These are phyloP conservation scores for Mythimna pallens DNA, from an alignment of 2,888 invertebrate genomes.

Conservation along the genomic window DNA sequence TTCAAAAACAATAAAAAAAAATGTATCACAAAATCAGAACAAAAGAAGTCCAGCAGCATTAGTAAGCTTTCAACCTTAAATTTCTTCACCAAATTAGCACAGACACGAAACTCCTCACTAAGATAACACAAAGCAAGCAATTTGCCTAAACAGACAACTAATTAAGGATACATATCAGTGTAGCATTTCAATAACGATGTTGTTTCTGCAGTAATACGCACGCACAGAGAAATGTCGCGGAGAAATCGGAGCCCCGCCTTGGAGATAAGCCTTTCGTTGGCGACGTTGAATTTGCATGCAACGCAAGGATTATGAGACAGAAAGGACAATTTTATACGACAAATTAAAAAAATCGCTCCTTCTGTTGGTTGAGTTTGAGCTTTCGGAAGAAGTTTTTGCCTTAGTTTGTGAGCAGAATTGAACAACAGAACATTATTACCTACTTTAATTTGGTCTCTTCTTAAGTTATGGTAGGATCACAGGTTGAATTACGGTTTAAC, in stretches of 20 bases:
- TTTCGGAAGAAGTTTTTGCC: too few relatives aligned
- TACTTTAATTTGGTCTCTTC: too few relatives aligned
- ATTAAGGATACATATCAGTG: constrained; percentile 58
- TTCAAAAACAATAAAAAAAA: neutral
- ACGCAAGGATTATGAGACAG: constrained; percentile 64
- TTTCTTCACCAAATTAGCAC: constrained; percentile 24
- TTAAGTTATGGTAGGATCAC: too few relatives aligned
- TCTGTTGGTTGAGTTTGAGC: too few relatives aligned
- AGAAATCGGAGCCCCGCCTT: constrained; percentile 72
- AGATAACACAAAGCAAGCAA: constrained; percentile 52
- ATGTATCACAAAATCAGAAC: neutral
- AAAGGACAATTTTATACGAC: constrained; percentile 14
- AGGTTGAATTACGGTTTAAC: too few relatives aligned
- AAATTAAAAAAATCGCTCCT: neutral
- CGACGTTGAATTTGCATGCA: constrained; percentile 80
- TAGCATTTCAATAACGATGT: constrained; percentile 57
- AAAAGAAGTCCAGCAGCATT: neutral
- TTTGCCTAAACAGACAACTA: constrained; percentile 56
- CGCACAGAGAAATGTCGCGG: constrained; percentile 75
- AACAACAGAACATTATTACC: too few relatives aligned
- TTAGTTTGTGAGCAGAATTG: too few relatives aligned
- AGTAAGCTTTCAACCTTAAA: neutral
- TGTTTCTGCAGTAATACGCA: constrained; percentile 64
- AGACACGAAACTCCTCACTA: neutral
- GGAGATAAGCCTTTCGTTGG: constrained; percentile 78